Base-by-base conservation (phyloP, 2,888 invertebrate species). In the Epirrita christyi region DNA sequence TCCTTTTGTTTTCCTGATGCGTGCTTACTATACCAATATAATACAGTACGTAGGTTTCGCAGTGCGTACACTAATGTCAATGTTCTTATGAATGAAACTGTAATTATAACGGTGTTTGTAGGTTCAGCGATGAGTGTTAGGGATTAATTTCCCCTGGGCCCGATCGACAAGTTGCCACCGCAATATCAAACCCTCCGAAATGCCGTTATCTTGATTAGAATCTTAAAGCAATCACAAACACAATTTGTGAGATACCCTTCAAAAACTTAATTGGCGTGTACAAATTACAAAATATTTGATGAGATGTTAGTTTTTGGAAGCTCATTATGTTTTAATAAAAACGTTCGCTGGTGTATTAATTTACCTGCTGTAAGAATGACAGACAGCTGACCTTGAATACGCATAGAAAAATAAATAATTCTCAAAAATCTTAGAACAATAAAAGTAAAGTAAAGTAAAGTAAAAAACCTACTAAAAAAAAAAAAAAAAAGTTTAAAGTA, bases 191-290 rank as follows among this genome's bases (percentile, higher is more conserved):
- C 70, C 63, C 67, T 66, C 55, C 59, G 59, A 46, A 59, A 68
- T 66, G 60, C 62, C 64, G 55, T 70, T 82, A 87, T 86, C 85
- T 78, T 74, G 73, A 85, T 86, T 83, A 76, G 75, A 83, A 88
- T 86, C 85, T 82, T 64, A 67, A 75, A 71, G 72, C 66, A 79
- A 78, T 76, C 73, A 72, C 38, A 28, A 66, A 61, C 59, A 61
- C 55, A 67, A 70, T 76, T 77, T 70, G 62, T 59, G 40, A 38
- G 10, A 15, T 51, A 15, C 32, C 28, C 11, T 21, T 0, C 37
- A 47, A 28, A 38, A 47, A 37, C 11, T 28, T 27, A 14, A 14
- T n/a, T 46, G 21, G 21, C 21, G 2, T 21, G 2, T 44, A 14
- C 13, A 9, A 13, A 21, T 44, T 10, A 44, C 28, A 37, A 45